These are phyloP conservation scores for Sitta europaea DNA, from an alignment of 2,113 vertebrate genomes.

Conservation along the genomic window DNA sequence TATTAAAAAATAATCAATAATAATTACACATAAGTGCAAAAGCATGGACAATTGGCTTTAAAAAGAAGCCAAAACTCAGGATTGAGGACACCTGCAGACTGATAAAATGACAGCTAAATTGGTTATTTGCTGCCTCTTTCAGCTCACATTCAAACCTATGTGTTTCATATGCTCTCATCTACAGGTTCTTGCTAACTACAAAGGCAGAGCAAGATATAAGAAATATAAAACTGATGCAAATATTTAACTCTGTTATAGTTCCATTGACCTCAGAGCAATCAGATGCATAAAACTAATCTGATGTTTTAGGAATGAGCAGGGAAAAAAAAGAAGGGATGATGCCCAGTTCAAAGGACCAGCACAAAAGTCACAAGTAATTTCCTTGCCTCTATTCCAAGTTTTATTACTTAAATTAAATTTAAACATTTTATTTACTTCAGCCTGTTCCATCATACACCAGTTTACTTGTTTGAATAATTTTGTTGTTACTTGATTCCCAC, in stretches of 20 bases:
- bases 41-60: not conserved
- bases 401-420: not conserved
- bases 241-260: not conserved
- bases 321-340: not conserved
- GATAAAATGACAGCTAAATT: not conserved
- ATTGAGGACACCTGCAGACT: not conserved
- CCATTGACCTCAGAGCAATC: not conserved
- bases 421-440: not conserved
- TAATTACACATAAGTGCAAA: not conserved
- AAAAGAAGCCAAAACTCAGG: not conserved
- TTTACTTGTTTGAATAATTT: slow-evolving; percentile 19
- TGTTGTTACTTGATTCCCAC: not conserved
- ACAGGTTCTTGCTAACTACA: not conserved
- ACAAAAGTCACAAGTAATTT: not conserved
- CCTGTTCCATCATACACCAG: not conserved
- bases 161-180: not conserved
- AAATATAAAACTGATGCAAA: not conserved
- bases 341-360: not conserved
- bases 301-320: not conserved
- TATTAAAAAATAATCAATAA: not conserved
- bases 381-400: not conserved
- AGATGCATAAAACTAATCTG: not conserved
- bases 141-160: not conserved
- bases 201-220: not conserved
- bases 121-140: not conserved